Conservation (phyloP, 1,140 invertebrate genomes). For the Drosophila grimshawi region DNA sequence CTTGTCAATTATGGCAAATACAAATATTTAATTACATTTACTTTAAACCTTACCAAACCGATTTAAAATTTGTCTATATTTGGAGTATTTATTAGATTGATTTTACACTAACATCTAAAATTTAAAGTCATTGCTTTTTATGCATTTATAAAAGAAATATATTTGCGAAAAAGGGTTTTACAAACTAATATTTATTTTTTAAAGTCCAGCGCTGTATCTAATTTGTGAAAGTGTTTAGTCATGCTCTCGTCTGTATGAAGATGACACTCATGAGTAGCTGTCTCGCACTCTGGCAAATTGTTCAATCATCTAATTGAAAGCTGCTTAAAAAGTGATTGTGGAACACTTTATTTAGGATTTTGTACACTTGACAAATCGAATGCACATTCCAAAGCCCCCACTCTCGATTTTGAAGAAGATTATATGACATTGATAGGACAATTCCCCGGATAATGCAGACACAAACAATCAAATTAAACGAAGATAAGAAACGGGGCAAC, state of each 20-base stretch:
- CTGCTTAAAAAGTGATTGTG: conserved; percentile 30
- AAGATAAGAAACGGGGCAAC: conserved; percentile 31
- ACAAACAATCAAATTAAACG: conserved; percentile 76
- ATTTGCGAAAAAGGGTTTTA: no score
- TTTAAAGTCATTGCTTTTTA: no score
- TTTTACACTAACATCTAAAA: no score
- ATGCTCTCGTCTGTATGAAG: conserved; percentile 13
- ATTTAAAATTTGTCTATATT: no score
- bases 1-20: no score
- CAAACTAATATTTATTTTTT: neutral
- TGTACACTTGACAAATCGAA: neutral
- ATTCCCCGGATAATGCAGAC: conserved; percentile 50
- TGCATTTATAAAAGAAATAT: no score
- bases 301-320: conserved; percentile 38
- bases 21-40: no score
- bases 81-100: no score
- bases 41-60: no score
- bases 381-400: neutral
- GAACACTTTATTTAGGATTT: conserved; percentile 33
- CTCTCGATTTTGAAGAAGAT: conserved; percentile 22
- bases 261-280: conserved; percentile 3
- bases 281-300: neutral
- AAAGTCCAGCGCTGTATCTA: neutral
- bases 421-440: conserved; percentile 44
- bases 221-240: conserved; percentile 17